Conservation (phyloP, 2,797 vertebrate species). For the Todus mexicanus region DNA sequence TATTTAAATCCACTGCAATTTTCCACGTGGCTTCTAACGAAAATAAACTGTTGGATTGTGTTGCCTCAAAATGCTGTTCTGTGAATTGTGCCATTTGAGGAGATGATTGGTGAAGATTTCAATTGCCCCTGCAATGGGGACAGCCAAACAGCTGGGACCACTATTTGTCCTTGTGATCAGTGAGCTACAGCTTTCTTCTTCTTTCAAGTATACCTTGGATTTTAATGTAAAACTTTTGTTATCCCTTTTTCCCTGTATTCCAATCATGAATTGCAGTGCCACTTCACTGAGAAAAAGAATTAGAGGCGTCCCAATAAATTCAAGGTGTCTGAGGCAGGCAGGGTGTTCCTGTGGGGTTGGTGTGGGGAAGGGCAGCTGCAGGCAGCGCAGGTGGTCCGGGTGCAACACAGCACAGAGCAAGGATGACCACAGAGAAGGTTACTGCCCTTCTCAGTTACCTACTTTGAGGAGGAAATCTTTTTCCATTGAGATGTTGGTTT, state of each 20-base stretch:
- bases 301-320: neutral
- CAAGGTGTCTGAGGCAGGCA: neutral
- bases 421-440: neutral
- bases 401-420: fast-evolving
- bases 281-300: neutral
- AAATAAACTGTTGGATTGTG: neutral
- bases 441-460: neutral
- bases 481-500: neutral
- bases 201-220: neutral
- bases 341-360: too few relatives aligned
- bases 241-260: neutral
- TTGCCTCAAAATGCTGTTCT: neutral
- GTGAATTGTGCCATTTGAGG: neutral
- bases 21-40: neutral
- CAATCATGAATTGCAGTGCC: neutral
- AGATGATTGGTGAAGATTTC: neutral
- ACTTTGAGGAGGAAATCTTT: neutral
- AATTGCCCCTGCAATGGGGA: neutral
- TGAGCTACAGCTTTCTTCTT: neutral
- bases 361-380: neutral
- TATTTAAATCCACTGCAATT: neutral
- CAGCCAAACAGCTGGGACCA: neutral
- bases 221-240: neutral
- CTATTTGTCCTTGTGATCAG: neutral
- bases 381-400: neutral